Percentiles rank a stretch among this genome's conserved stretches.
Conservation (phyloP, 2,113 vertebrate species). For the Microtus oregoni region DNA sequence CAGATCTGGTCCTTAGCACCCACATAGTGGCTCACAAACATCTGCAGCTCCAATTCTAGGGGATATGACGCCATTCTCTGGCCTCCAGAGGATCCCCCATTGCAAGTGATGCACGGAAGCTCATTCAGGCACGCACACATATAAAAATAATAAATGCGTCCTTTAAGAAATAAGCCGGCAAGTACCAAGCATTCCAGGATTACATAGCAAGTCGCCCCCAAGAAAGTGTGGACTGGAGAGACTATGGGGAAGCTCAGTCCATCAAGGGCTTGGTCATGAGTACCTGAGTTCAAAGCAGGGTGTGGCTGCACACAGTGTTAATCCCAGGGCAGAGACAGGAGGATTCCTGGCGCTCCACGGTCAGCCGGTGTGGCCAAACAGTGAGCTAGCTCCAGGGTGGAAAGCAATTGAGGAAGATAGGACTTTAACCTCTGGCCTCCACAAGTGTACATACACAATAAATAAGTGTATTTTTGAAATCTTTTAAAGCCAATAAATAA, state of each 20-base stretch:
- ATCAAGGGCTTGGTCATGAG: neutral
- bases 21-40: neutral
- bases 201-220: neutral
- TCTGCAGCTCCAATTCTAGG: neutral
- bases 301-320: neutral
- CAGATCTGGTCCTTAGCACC: neutral
- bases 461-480: neutral
- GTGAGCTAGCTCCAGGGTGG: neutral
- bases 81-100: neutral
- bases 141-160: neutral
- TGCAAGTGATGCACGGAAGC: neutral
- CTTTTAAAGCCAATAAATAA: neutral
- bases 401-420: neutral
- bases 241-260: neutral
- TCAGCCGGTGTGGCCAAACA: neutral
- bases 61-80: neutral
- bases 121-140: neutral
- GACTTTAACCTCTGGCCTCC: neutral
- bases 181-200: neutral
- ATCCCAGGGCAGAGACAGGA: neutral
- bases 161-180: neutral
- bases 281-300: neutral
- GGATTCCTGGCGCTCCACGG: neutral
- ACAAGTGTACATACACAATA: neutral
- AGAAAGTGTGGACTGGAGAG: neutral